phyloP scores from a whole-genome alignment of 1,140 invertebrate species.

The Kradibia gibbosae region DNA sequence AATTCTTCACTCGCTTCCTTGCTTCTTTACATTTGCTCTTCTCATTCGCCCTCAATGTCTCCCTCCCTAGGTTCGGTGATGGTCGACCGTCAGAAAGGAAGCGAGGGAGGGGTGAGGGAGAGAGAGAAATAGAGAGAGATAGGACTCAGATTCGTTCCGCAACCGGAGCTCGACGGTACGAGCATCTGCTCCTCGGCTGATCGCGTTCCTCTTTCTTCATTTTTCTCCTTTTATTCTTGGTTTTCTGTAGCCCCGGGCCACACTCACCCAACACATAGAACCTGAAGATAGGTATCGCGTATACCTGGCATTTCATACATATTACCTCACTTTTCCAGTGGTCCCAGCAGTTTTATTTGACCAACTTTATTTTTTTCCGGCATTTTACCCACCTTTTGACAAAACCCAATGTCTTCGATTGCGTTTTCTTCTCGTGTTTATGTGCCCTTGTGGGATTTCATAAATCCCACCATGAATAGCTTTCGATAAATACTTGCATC shows the following conservation, averaged over 20 bases:
- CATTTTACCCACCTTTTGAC: background rate
- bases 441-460: background rate
- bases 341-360: background rate
- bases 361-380: background rate
- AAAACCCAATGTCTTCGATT: background rate
- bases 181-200: conserved; percentile 29
- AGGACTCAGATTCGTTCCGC: conserved; percentile 32
- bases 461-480: no score
- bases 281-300: conserved; percentile 24
- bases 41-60: background rate
- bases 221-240: conserved; percentile 3
- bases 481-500: background rate
- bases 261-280: background rate
- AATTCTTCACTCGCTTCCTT: background rate
- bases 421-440: background rate
- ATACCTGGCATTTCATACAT: background rate
- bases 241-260: background rate
- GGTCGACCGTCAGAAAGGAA: background rate
- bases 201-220: conserved; percentile 10
- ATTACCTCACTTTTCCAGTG: background rate
- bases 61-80: background rate
- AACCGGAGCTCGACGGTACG: background rate
- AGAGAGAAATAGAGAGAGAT: background rate
- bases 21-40: background rate
- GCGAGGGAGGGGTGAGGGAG: background rate